Evolutionary conservation across 1,140 invertebrate genomes (phyloP).

Genomic region (Cryptotermes secundus): DNA sequence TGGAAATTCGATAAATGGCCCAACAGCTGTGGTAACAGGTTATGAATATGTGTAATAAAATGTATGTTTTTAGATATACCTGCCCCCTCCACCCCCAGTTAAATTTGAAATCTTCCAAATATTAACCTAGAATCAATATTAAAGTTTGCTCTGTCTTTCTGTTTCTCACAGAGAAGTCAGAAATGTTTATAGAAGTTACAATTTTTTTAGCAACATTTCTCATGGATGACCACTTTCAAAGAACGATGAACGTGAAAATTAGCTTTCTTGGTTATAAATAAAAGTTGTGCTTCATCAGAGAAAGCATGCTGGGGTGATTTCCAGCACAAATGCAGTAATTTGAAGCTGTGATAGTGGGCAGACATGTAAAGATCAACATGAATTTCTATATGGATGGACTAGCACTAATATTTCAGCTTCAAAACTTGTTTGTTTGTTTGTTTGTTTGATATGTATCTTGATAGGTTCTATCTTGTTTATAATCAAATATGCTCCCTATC

Average conservation of each 20-base stretch:
- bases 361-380: neutral
- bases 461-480: neutral
- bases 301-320: neutral
- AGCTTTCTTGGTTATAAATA: neutral
- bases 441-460: neutral
- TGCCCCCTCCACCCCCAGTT: no score
- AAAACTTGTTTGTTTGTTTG: neutral
- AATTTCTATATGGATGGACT: neutral
- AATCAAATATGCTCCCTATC: neutral
- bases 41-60: no score
- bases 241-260: neutral
- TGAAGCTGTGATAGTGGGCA: neutral
- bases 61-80: no score
- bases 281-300: neutral
- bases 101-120: no score
- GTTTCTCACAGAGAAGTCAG: no score
- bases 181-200: no score
- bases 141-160: no score
- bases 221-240: neutral
- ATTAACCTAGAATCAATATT: no score
- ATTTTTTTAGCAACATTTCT: no score
- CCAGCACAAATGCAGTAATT: neutral
- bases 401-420: neutral
- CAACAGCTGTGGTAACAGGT: no score
- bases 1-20: no score